These are phyloP conservation scores for Montipora cactus DNA, from an alignment of 64 coral and sea anemone species.

Conservation along the genomic window DNA sequence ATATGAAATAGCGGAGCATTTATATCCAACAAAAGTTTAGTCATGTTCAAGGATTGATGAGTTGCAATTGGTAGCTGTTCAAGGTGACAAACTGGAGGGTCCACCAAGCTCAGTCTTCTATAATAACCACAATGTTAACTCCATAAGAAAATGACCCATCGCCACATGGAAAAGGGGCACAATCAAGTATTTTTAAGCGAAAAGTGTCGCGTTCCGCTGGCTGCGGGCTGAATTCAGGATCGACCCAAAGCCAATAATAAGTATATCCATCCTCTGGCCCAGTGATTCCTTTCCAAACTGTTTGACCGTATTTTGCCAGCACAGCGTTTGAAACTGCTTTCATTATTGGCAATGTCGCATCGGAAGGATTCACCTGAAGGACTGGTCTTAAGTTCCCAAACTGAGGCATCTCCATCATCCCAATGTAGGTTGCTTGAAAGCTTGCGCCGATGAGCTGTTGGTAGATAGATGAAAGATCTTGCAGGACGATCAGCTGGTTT, in stretches of 20 bases:
- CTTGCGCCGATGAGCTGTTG: background rate
- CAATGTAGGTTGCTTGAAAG: background rate
- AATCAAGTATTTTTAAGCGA: background rate
- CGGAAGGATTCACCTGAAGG: background rate
- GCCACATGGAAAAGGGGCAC: background rate
- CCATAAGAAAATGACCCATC: background rate
- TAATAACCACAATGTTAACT: background rate
- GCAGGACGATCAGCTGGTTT: background rate
- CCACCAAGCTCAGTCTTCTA: background rate
- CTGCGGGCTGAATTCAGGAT: background rate
- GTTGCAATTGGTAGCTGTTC: background rate
- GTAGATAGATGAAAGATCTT: background rate
- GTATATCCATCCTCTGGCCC: background rate
- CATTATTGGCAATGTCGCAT: background rate
- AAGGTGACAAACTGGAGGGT: background rate
- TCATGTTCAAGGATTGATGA: background rate
- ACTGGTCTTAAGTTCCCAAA: background rate
- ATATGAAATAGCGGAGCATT: no score
- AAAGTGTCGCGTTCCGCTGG: background rate
- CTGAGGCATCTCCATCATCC: background rate
- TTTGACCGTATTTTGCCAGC: background rate
- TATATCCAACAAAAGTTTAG: no score
- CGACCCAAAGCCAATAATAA: conserved; percentile 44
- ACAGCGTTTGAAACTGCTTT: background rate
- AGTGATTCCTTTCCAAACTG: conserved; percentile 68